These are phyloP conservation scores for Lepisosteus osseus DNA, from an alignment of 2,113 vertebrate genomes.

Conservation along the genomic window DNA sequence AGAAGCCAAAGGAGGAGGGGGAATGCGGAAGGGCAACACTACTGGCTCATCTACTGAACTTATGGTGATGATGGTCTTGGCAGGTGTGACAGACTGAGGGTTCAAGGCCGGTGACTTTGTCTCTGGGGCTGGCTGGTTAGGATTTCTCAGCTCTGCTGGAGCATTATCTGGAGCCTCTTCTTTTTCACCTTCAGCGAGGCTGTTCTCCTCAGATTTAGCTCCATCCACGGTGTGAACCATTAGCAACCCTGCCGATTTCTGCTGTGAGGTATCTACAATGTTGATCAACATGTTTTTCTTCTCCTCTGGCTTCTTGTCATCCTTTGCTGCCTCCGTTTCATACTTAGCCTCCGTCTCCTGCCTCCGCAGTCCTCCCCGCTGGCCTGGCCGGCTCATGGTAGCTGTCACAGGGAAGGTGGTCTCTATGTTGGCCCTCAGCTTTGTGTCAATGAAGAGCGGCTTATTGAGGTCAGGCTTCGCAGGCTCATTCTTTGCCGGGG, in stretches of 20 bases:
- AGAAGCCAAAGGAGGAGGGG: slow-evolving; percentile 85
- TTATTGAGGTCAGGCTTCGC: slow-evolving; percentile 92
- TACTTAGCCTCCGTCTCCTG: slow-evolving; percentile 88
- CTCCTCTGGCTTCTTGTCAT: slow-evolving; percentile 72
- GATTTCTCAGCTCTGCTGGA: slow-evolving; percentile 63
- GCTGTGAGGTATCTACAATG: slow-evolving; percentile 75
- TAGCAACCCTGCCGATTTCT: slow-evolving; percentile 81
- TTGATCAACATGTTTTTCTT: slow-evolving; percentile 79
- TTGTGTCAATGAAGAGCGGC: slow-evolving; percentile 93
- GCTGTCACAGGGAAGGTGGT: slow-evolving; percentile 69
- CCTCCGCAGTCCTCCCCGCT: slow-evolving; percentile 70
- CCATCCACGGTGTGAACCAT: slow-evolving; percentile 87
- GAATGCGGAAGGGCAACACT: slow-evolving; percentile 87
- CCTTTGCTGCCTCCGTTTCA: slow-evolving; percentile 64
- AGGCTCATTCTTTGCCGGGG: slow-evolving; percentile 72
- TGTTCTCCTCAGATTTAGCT: slow-evolving; percentile 45
- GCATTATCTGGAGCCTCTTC: slow-evolving; percentile 55
- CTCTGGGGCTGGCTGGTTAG: slow-evolving; percentile 56
- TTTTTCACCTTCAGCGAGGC: slow-evolving; percentile 59
- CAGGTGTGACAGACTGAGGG: slow-evolving; percentile 51
- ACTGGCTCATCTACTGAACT: slow-evolving; percentile 85
- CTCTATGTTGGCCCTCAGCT: slow-evolving; percentile 83
- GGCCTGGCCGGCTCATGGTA: slow-evolving; percentile 63
- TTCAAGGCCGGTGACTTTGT: slow-evolving; percentile 51
- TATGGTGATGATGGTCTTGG: slow-evolving; percentile 75